Conservation (phyloP, 2,797 vertebrate genomes). For the Tapera naevia region DNA sequence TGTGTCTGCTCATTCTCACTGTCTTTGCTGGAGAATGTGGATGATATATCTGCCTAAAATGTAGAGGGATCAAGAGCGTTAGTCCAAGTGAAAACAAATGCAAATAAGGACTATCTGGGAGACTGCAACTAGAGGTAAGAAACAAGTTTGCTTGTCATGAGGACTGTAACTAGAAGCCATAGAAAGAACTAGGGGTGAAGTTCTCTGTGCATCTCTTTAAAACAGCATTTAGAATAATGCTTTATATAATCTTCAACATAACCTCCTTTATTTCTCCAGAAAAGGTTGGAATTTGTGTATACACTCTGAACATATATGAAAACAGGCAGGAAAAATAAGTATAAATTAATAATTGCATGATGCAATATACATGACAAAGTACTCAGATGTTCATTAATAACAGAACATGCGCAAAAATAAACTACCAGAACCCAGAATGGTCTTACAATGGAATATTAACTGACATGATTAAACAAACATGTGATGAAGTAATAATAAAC, state of each 20-base stretch:
- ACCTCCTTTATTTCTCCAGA: not conserved
- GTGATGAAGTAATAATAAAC: slow-evolving; percentile 22
- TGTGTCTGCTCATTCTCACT: not conserved
- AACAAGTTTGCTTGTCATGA: not conserved
- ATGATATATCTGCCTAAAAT: not conserved
- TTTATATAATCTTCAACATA: not conserved
- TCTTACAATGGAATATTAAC: slow-evolving; percentile 10
- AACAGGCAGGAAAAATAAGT: slow-evolving; percentile 17
- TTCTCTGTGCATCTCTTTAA: not conserved
- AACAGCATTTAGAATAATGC: not conserved
- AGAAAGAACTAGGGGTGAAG: not conserved
- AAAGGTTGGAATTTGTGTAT: not conserved
- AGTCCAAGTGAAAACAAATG: not conserved
- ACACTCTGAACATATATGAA: not conserved
- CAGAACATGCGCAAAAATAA: slow-evolving; percentile 41
- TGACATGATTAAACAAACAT: slow-evolving; percentile 35
- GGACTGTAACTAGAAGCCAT: not conserved
- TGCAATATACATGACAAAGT: slow-evolving; percentile 30
- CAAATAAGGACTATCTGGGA: not conserved
- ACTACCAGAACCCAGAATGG: not conserved
- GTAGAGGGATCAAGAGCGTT: not conserved
- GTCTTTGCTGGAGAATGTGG: not conserved
- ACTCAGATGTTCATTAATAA: slow-evolving; percentile 30
- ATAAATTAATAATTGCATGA: slow-evolving; percentile 34
- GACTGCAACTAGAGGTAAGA: not conserved